Evolutionary conservation across 2,888 invertebrate genomes (phyloP).

Genomic region (Criorhina ranunculi): DNA sequence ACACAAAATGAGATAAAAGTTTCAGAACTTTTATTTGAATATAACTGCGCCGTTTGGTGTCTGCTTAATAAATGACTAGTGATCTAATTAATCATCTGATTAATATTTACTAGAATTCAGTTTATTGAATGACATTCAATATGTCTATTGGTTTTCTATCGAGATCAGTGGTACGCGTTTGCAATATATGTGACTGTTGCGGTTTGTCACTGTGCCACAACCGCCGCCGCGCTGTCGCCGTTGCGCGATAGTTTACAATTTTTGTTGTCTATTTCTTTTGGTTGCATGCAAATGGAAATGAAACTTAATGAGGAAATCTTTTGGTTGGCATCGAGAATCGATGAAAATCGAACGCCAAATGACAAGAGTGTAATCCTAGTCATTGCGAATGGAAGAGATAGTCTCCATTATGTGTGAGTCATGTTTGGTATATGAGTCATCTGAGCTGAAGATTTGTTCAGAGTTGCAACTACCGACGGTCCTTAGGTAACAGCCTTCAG

Average conservation of each 20-base stretch:
- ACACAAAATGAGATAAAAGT: constrained; percentile 3
- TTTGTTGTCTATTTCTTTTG: constrained; percentile 12
- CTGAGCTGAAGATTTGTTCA: too few relatives aligned
- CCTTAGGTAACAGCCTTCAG: too few relatives aligned
- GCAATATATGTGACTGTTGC: constrained; percentile 62
- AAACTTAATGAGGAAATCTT: background rate
- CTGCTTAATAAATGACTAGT: constrained; percentile 75
- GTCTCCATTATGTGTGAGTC: background rate
- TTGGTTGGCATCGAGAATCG: constrained; percentile 16
- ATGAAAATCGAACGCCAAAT: constrained; percentile 7
- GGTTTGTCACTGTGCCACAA: constrained; percentile 62
- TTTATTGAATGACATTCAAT: constrained; percentile 71
- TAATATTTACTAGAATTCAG: constrained; percentile 77
- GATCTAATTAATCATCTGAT: constrained; percentile 78
- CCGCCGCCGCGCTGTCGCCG: constrained; percentile 24
- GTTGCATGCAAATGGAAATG: constrained; percentile 22
- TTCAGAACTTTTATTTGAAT: constrained; percentile 22
- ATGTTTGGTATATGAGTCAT: background rate
- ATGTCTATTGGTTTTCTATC: constrained; percentile 65
- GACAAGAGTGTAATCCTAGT: constrained; percentile 42
- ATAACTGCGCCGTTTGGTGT: constrained; percentile 75
- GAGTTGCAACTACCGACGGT: too few relatives aligned
- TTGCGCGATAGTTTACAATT: constrained; percentile 24
- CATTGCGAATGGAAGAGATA: constrained; percentile 2
- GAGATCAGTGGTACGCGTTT: constrained; percentile 46